phyloP scores from a whole-genome alignment of 2,888 invertebrate genomes.

The Sclerodermus sp. region DNA sequence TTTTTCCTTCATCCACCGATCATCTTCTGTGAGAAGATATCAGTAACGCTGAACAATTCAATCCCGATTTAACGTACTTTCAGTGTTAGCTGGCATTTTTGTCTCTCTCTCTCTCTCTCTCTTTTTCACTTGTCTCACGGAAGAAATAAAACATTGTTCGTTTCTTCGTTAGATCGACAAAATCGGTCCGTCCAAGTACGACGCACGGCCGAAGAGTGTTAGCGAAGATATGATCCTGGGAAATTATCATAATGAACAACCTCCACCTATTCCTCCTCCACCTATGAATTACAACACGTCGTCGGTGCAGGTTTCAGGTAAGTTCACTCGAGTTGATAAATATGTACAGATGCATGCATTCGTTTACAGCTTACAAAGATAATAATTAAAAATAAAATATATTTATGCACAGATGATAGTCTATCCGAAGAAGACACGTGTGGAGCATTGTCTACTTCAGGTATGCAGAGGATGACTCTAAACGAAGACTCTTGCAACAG shows the following conservation, averaged over 20 bases:
- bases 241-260: conserved; percentile 58
- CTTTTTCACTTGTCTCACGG: conserved; percentile 1
- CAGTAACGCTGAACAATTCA: no score
- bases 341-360: not conserved
- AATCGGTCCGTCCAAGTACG: conserved; percentile 37
- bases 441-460: conserved; percentile 58
- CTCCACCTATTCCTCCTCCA: conserved; percentile 70
- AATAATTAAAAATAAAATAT: not conserved
- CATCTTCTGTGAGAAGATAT: no score
- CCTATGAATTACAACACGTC: conserved; percentile 63
- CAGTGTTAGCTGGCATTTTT: no score
- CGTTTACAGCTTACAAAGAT: no score
- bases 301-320: conserved; percentile 44
- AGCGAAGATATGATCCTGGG: conserved; percentile 51
- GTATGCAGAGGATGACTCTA: conserved; percentile 38
- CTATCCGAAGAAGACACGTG: conserved; percentile 60
- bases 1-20: no score
- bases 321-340: not conserved
- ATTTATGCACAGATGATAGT: conserved; percentile 58
- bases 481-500: conserved; percentile 58
- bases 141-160: not conserved
- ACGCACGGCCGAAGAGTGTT: conserved; percentile 49
- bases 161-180: conserved; percentile 48
- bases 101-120: no score
- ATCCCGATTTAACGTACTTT: no score